These are phyloP conservation scores for Mesoclemmys tuberculata DNA, from an alignment of 2,113 vertebrate species.

Conservation along the genomic window DNA sequence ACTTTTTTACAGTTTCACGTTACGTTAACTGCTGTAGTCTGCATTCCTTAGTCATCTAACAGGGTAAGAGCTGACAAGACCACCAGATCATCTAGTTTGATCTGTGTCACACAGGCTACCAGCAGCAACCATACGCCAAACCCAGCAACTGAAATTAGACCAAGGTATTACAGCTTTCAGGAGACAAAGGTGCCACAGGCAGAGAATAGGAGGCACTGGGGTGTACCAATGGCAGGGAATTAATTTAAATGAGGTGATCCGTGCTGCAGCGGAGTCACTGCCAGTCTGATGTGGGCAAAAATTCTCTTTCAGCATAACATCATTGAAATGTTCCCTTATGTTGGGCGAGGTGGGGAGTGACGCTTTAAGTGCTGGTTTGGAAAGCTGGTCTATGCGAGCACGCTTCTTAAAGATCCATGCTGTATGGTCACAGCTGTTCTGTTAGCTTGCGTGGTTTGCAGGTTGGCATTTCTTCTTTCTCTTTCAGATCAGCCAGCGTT, in stretches of 20 bases:
- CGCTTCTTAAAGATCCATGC: background rate
- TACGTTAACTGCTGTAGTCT: background rate
- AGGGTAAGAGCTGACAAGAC: too few relatives aligned
- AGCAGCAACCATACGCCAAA: too few relatives aligned
- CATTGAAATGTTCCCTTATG: background rate
- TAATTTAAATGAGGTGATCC: background rate
- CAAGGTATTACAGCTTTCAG: too few relatives aligned
- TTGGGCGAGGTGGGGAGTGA: background rate
- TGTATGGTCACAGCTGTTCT: background rate
- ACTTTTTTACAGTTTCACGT: background rate
- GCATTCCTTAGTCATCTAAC: background rate
- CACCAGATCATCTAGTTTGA: too few relatives aligned
- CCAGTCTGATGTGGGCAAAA: background rate
- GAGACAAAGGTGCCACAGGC: too few relatives aligned
- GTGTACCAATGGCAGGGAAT: background rate
- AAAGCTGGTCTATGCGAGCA: background rate
- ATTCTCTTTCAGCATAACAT: background rate
- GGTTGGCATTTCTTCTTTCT: slow-evolving; percentile 8
- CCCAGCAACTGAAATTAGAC: too few relatives aligned
- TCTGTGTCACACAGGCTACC: too few relatives aligned
- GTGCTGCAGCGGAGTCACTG: background rate
- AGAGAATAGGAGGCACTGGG: background rate
- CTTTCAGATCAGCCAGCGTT: slow-evolving; percentile 91
- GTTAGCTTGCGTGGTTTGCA: background rate
- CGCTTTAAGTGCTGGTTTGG: background rate